Base-by-base conservation (phyloP, 1,140 invertebrate species). In the Procambarus clarkii region DNA sequence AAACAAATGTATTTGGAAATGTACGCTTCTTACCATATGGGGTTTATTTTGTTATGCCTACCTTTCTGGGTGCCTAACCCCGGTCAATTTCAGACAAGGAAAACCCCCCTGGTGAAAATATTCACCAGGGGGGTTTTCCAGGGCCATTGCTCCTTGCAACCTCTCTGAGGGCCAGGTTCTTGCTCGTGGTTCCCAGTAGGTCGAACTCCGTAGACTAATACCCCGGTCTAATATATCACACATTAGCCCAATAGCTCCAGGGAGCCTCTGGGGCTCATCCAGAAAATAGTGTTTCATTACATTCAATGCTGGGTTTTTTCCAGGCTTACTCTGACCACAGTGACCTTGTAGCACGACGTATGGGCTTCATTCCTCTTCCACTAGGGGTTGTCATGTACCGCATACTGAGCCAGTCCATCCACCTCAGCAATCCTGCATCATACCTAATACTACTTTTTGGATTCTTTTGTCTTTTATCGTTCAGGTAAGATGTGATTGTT, bases 341-440 rank as follows among this genome's bases (percentile, higher is more conserved):
- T 0, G 99, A 99, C 94, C 95, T 99, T 60, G 97, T 99, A 7
- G 98, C 98, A 0, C 95, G 99, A 3, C 95, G 98, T 88, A 99
- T 99, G 98, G 98, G 98, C 4, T 99, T 99, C 94, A 99, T 99
- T 94, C 98, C 99, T 3, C 95, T 99, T 92, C 99, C 99, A 0
- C 94, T 99, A 1, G 50, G 97, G 0, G 98, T 99, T 34, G 97
- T 99, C 21, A 97, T 98, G 88, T 96, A 97, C 3, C 96, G 98
- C 85, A 97, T 99, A 1, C 94, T 98, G 9, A 95, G 96, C 74
- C 96, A 97, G 94, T 96, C 97, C 87, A 93, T 96, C 71, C 94
- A 94, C 54, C 94, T 97, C 90, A 95, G 96, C 93, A 94, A 97
- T 92, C 94, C 95, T 93, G 94, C 96, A 94, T 94, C 95, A 93